Base-by-base conservation (phyloP, 2,888 invertebrate species). In the Lasioglossum vierecki region DNA sequence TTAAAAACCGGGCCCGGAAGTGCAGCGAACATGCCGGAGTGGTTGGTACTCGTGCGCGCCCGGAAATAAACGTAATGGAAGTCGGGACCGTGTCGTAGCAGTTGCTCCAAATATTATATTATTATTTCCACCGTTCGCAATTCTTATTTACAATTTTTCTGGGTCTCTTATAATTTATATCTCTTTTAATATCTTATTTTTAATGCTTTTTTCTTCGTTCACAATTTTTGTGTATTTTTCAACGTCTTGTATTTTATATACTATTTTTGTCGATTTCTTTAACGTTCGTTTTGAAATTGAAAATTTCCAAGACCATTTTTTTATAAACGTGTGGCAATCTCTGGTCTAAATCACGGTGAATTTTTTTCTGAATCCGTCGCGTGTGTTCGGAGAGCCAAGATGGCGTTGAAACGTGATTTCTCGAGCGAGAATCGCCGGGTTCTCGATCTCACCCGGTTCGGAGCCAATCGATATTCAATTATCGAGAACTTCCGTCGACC, bases 401-500 rank as follows among this genome's bases (percentile, higher is more conserved):
- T 66, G 66, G 66, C 66, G 66, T 22, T 3, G 66, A 18, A 35
- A 66, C 66, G 35, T 30, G 66, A 66, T 66, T 18, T 35, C 66
- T 35, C 22, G 66, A 18, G 66, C 35, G 66, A 18, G 35, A 66
- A 66, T 66, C 66, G 35, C 68, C 35, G 22, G 68, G 35, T 68
- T 41, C 39, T 68, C 68, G 68, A 68, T 68, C 68, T 41, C 68
- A 11, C 11, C 30, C 13, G n/a, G 35, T 66, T 35, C 66, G 66
- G 26, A 15, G 11, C 30, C 76, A 72, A 83, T 83, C 83, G 57
- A 83, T 79, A 83, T 83, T 79, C 79, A 79, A 83, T 83, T 83
- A 83, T 79, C 79, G 79, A 44, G 22, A n/a, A 66, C 70, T 75
- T 76, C 79, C 53, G 35, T 30, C 41, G 41, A 49, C 66, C 41